Conservation (phyloP, 2,888 invertebrate genomes). For the Synergus gifuensis region DNA sequence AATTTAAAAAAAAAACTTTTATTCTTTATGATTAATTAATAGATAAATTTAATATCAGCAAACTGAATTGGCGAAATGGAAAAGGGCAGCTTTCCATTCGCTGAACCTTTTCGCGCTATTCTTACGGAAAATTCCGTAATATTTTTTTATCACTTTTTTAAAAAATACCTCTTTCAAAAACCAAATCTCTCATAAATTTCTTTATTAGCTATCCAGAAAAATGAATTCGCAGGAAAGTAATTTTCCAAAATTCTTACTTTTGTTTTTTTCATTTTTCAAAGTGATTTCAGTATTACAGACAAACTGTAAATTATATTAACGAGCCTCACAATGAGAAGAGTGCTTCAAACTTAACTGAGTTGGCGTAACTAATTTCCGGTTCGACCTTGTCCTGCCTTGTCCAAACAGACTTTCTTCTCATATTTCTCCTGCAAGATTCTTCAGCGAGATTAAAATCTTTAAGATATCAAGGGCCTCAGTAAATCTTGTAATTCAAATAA, state of each 20-base stretch:
- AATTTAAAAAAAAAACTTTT: not conserved
- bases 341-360: slow-evolving; percentile 33
- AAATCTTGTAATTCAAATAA: slow-evolving; percentile 26
- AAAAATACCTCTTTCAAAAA: not conserved
- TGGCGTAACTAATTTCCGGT: slow-evolving; percentile 41
- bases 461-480: not conserved
- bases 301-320: slow-evolving; percentile 34
- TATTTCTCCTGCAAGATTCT: slow-evolving; percentile 36
- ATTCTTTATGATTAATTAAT: too few species aligned
- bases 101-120: too few species aligned
- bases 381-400: slow-evolving; percentile 37
- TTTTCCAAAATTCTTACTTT: not conserved
- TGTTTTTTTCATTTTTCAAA: not conserved
- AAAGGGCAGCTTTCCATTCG: too few species aligned
- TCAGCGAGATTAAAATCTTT: slow-evolving; percentile 14
- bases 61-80: too few species aligned
- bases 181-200: not conserved
- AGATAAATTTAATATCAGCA: too few species aligned
- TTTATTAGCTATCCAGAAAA: not conserved
- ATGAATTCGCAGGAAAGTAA: not conserved
- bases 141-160: not conserved
- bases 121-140: too few species aligned
- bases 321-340: slow-evolving; percentile 10
- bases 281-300: slow-evolving; percentile 38
- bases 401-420: slow-evolving; percentile 36